Base-by-base conservation (phyloP, 2,113 vertebrate genomes). In the Cyprinodon tularosa region DNA sequence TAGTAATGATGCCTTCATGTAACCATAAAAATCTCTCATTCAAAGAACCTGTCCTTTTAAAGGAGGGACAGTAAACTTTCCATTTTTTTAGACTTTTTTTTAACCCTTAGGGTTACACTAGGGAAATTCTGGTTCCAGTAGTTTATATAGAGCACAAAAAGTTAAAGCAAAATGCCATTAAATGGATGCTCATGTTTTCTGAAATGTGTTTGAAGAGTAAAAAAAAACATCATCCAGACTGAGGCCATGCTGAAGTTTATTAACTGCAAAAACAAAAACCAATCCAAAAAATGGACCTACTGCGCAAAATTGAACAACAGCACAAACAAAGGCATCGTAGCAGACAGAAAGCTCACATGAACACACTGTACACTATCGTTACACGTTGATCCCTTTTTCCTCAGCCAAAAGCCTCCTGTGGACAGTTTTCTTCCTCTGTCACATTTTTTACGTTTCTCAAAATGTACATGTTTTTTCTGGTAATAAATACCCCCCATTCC, bases 241-340 rank as follows among this genome's bases (percentile, higher is more conserved):
- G 93, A 95, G 95, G 94, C 94, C 97, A 98, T 97, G 97, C 98
- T 94, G 87, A 68, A 79, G 86, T 99, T 98, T 97, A 97, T 96
- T 99, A 82, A 95, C 96, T 94, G 93, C 91, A 94, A 93, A 92
- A 93, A 92, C 90, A 90, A 93, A 80, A 91, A 81, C 71, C 53
- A 80, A 83, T 89, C 91, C 29, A 78, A 69, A 73, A 73, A 82
- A 81, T 50, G 9, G 78, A 72, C 73, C 40, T 67, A 84, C 90
- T 96, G 93, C 92, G 94, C 90, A 83, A 85, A 81, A 83, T 76
- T 85, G 92, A 95, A 85, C 93, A 94, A 95, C 94, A 95, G 95
- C 94, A 96, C 91, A 94, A 91, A 93, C 80, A 92, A 87, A 91
- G 90, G 79, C 61, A 88, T 88, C 62, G 84, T 71, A 88, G 88